Evolutionary conservation across 2,888 invertebrate genomes (phyloP).

Genomic region (Agriopis aurantiaria): DNA sequence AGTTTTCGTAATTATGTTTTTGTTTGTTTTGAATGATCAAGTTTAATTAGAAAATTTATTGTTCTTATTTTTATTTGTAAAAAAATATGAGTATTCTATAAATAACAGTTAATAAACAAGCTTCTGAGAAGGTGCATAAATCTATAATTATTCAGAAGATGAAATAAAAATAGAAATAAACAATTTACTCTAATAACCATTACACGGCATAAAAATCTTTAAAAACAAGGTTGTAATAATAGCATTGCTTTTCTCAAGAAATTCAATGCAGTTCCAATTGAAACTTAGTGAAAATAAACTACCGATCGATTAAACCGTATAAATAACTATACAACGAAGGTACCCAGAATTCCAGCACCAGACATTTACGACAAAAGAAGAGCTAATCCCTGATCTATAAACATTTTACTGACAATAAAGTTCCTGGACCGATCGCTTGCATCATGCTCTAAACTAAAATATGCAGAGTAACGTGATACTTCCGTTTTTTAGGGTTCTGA

Average conservation of each 20-base stretch:
- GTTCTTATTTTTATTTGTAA: too few species aligned
- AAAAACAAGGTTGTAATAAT: background rate
- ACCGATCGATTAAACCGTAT: background rate
- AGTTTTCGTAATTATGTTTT: constrained; percentile 36
- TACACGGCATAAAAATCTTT: background rate
- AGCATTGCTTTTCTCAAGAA: background rate
- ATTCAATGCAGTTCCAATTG: background rate
- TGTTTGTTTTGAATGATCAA: background rate
- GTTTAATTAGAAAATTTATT: too few species aligned
- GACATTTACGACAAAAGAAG: constrained; percentile 21
- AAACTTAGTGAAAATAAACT: background rate
- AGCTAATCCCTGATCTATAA: constrained; percentile 24
- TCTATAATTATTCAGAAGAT: constrained; percentile 64
- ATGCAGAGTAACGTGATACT: constrained; percentile 8
- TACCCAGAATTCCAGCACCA: constrained; percentile 4
- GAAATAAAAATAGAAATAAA: too few species aligned
- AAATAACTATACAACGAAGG: background rate
- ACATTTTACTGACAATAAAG: constrained; percentile 27
- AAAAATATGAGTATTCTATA: constrained; percentile 30
- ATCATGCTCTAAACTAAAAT: constrained; percentile 20
- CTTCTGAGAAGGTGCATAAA: constrained; percentile 49
- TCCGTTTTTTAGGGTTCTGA: too few species aligned
- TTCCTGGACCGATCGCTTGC: constrained; percentile 17
- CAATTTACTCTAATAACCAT: background rate
- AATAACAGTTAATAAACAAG: constrained; percentile 41